Conservation (phyloP, 1,140 invertebrate species). For the Periplaneta americana region DNA sequence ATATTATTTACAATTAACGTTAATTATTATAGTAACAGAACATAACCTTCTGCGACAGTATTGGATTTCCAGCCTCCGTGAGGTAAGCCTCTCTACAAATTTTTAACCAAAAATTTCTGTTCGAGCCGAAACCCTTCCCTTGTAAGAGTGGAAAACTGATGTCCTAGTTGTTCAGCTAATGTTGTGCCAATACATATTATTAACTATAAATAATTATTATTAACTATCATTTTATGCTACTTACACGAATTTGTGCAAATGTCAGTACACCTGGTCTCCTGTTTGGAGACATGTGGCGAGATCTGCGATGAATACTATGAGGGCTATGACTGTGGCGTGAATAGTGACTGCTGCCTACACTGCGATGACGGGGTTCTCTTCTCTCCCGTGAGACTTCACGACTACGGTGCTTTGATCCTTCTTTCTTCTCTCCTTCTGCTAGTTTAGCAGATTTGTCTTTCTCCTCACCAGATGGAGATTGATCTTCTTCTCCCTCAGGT, state of each 20-base stretch:
- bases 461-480: slow-evolving; percentile 27
- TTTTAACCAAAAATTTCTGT: too few species aligned
- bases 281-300: slow-evolving; percentile 28
- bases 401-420: background rate
- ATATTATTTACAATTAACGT: too few species aligned
- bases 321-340: slow-evolving; percentile 13
- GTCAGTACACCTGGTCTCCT: slow-evolving; percentile 49
- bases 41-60: too few species aligned
- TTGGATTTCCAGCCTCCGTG: too few species aligned
- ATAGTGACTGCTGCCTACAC: slow-evolving; percentile 18
- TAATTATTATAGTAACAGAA: too few species aligned
- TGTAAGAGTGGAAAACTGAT: too few species aligned
- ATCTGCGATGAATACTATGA: background rate
- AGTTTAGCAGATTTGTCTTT: slow-evolving; percentile 35
- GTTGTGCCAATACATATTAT: too few species aligned
- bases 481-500: slow-evolving; percentile 34
- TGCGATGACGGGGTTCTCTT: slow-evolving; percentile 13
- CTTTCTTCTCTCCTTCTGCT: background rate
- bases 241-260: slow-evolving; percentile 59
- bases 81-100: too few species aligned
- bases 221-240: too few species aligned
- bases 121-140: too few species aligned
- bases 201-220: too few species aligned
- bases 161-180: too few species aligned
- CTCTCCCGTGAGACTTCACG: slow-evolving; percentile 17